phyloP scores from a whole-genome alignment of 1,140 invertebrate species.

The Dendroctonus valens region DNA sequence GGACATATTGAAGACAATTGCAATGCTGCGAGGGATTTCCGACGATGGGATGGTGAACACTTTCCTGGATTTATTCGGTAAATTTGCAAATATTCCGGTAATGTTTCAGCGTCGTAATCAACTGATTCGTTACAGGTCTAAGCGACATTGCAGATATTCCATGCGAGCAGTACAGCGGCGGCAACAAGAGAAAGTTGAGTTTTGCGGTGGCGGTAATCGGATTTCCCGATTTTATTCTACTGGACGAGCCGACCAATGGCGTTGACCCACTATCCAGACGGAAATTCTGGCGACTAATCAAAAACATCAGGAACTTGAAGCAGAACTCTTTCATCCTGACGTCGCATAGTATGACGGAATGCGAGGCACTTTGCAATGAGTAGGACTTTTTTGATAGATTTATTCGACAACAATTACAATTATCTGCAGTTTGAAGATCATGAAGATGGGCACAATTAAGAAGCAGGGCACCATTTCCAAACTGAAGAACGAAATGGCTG shows the following conservation, averaged over 20 bases:
- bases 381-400: constrained; percentile 28
- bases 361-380: constrained; percentile 70
- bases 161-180: constrained; percentile 66
- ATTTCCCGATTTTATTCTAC: constrained; percentile 69
- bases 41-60: constrained; percentile 52
- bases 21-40: constrained; percentile 61
- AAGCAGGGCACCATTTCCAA: constrained; percentile 53
- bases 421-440: constrained; percentile 67
- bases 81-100: constrained; percentile 31
- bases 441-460: constrained; percentile 72
- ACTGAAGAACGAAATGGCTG: constrained; percentile 53
- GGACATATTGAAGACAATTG: constrained; percentile 69
- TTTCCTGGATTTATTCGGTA: constrained; percentile 60
- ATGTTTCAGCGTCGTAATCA: neutral
- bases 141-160: constrained; percentile 51
- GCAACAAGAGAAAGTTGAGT: constrained; percentile 81
- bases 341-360: constrained; percentile 84
- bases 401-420: constrained; percentile 5
- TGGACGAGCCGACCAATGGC: constrained; percentile 71
- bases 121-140: constrained; percentile 37
- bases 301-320: constrained; percentile 52
- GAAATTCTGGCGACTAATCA: constrained; percentile 62
- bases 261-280: constrained; percentile 67
- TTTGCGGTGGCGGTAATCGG: constrained; percentile 78
- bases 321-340: constrained; percentile 58